A percentile compares a stretch with the other conserved stretches of the same genome.
These are phyloP conservation scores for Oncorhynchus gorbuscha DNA, from an alignment of 2,113 vertebrate species.

Conservation along the genomic window DNA sequence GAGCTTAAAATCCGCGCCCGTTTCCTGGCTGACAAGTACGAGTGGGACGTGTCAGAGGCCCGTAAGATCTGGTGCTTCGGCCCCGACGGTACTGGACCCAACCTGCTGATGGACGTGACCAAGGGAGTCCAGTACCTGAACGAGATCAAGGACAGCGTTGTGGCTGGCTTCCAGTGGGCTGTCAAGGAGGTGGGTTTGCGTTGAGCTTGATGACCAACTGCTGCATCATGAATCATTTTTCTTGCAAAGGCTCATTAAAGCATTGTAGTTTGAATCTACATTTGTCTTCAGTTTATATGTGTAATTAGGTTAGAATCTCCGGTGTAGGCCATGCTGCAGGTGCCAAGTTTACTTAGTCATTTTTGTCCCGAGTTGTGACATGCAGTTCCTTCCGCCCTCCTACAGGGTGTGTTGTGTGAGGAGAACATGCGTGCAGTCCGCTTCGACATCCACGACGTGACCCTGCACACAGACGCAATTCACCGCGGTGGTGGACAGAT, in stretches of 20 bases:
- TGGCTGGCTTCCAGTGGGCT: slow-evolving; percentile 93
- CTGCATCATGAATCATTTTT: too few species aligned
- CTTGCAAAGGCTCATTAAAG: too few species aligned
- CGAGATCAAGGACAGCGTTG: slow-evolving; percentile 93
- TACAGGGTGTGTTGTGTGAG: slow-evolving; percentile 80
- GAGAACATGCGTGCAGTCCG: slow-evolving; percentile 83
- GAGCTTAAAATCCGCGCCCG: slow-evolving; percentile 83
- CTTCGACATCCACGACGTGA: slow-evolving; percentile 83
- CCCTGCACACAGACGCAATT: slow-evolving; percentile 81
- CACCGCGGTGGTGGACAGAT: slow-evolving; percentile 85
- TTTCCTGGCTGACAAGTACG: slow-evolving; percentile 82
- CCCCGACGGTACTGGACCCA: slow-evolving; percentile 83
- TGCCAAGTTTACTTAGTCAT: too few species aligned
- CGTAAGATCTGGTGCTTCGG: slow-evolving; percentile 90
- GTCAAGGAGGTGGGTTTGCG: slow-evolving; percentile 83
- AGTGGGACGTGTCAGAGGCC: slow-evolving; percentile 85
- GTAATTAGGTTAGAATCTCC: too few species aligned
- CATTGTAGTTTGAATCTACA: too few species aligned
- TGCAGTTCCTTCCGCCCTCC: background rate
- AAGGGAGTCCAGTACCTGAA: slow-evolving; percentile 96
- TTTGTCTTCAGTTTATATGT: too few species aligned
- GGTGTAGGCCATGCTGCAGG: too few species aligned
- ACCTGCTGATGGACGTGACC: slow-evolving; percentile 82
- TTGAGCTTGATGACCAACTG: background rate
- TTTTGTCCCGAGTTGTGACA: background rate